These are phyloP conservation scores for Oreochromis aureus DNA, from an alignment of 2,113 vertebrate species.

Conservation along the genomic window DNA sequence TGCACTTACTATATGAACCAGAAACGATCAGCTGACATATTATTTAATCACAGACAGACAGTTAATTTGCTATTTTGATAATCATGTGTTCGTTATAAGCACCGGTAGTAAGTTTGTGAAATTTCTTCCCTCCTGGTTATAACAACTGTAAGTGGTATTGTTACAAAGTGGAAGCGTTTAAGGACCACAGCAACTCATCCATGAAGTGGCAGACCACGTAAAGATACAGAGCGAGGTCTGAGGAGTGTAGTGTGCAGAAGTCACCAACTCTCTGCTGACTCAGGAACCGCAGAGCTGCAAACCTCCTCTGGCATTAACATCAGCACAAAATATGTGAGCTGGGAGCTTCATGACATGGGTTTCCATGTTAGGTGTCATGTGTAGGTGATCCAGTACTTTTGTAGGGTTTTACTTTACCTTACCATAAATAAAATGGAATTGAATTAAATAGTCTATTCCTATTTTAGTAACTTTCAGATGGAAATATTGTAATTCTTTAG, in stretches of 20 bases:
- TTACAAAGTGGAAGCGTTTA: not conserved
- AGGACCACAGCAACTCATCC: not conserved
- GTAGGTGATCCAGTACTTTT: not conserved
- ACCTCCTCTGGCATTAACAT: not conserved
- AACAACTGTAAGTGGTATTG: not conserved
- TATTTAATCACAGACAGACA: accelerated
- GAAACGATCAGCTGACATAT: not conserved
- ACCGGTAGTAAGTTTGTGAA: not conserved
- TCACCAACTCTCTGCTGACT: not conserved
- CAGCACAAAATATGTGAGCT: not conserved
- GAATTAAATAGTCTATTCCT: not conserved
- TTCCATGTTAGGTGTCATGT: not conserved
- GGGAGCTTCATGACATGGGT: accelerated
- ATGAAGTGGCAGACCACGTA: not conserved
- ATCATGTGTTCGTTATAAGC: not conserved
- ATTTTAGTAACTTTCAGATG: not conserved
- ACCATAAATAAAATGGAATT: not conserved
- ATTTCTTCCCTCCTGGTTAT: not conserved
- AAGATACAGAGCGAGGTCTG: not conserved
- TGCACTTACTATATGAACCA: not conserved
- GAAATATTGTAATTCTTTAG: not conserved
- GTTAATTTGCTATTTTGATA: not conserved
- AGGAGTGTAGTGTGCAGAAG: not conserved
- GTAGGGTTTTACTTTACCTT: not conserved
- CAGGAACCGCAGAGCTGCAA: not conserved